phyloP scores from a whole-genome alignment of 1,140 invertebrate genomes.

The Ericerus pela region DNA sequence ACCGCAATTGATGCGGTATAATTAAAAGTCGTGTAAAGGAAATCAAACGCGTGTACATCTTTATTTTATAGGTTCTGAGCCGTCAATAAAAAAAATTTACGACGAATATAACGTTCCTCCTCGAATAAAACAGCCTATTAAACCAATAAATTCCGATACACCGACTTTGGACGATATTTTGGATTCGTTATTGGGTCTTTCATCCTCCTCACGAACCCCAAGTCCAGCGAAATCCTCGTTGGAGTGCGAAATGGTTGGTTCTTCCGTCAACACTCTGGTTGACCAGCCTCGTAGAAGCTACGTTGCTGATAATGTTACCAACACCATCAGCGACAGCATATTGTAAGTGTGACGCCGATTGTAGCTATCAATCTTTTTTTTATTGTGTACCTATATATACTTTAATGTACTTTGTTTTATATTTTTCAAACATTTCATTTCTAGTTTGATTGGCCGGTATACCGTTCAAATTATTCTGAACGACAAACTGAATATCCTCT shows the following conservation, averaged over 20 bases:
- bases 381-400: too few species aligned
- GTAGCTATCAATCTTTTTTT: conserved; percentile 20
- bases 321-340: conserved; percentile 29
- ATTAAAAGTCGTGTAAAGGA: too few species aligned
- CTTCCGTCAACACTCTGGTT: not conserved
- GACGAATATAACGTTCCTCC: not conserved
- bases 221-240: conserved; percentile 34
- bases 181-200: conserved; percentile 72
- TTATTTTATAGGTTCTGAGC: not conserved
- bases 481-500: too few species aligned
- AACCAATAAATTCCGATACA: conserved; percentile 50
- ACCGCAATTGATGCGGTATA: too few species aligned
- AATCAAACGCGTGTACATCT: too few species aligned
- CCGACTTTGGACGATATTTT: conserved; percentile 84
- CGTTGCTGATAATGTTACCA: conserved; percentile 2
- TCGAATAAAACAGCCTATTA: conserved; percentile 10
- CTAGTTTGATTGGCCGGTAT: too few species aligned
- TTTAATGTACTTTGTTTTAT: too few species aligned
- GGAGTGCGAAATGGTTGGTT: conserved; percentile 5
- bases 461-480: too few species aligned
- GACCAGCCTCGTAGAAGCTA: conserved; percentile 28
- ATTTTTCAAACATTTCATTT: too few species aligned
- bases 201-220: conserved; percentile 49
- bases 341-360: too few species aligned
- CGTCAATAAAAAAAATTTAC: conserved; percentile 4